Evolutionary conservation across 2,888 invertebrate genomes (phyloP).

Genomic region (Tachina lurida): DNA sequence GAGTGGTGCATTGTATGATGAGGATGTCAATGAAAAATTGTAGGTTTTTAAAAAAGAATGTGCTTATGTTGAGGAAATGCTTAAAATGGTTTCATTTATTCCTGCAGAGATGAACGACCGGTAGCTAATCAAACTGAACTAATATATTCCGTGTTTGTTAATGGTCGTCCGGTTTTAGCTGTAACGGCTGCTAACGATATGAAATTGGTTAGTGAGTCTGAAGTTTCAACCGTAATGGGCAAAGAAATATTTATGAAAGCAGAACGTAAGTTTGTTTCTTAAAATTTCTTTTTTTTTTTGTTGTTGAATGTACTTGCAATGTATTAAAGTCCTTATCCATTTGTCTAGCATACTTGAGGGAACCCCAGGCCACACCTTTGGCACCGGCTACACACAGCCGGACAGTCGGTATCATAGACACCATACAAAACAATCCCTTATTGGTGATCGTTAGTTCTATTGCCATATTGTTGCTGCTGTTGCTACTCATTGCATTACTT

Average conservation of each 20-base stretch:
- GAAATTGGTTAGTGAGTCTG: constrained; percentile 90
- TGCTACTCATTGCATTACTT: constrained; percentile 80
- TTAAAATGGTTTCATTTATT: background rate
- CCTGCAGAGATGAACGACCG: constrained; percentile 79
- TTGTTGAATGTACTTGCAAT: background rate
- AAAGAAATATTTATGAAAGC: constrained; percentile 91
- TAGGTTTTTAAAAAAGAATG: constrained; percentile 69
- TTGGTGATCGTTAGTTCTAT: constrained; percentile 80
- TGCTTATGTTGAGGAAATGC: background rate
- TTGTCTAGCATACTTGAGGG: constrained; percentile 80
- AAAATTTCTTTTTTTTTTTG: background rate
- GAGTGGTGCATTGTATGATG: constrained; percentile 72
- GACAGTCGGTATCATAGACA: constrained; percentile 78
- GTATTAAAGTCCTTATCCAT: background rate
- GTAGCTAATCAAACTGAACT: constrained; percentile 85
- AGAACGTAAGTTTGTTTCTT: constrained; percentile 87
- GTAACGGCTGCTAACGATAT: constrained; percentile 92
- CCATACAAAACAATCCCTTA: constrained; percentile 80
- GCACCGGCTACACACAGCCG: constrained; percentile 81
- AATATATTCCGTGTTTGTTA: constrained; percentile 91
- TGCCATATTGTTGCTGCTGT: constrained; percentile 79
- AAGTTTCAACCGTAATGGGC: constrained; percentile 89
- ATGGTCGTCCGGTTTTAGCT: constrained; percentile 91
- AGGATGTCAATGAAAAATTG: constrained; percentile 80
- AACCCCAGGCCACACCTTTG: constrained; percentile 82